Percentiles rank a stretch among this genome's conserved stretches.
Conservation (phyloP, 2,888 invertebrate genomes). For the Plebejus melissa region DNA sequence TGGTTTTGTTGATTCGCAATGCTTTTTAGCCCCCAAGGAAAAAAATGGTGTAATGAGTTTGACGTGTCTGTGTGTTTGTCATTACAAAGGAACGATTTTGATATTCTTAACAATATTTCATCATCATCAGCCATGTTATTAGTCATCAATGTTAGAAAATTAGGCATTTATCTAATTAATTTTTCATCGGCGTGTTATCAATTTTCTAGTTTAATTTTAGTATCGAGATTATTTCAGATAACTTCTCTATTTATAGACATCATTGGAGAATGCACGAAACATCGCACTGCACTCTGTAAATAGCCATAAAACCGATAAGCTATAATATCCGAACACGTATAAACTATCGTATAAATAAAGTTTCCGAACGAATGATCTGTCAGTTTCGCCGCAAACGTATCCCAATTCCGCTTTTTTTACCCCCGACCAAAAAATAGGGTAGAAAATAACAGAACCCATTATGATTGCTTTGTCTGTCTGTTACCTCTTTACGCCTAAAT, state of each 20-base stretch:
- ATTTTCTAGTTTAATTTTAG: background rate
- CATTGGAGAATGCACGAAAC: slow-evolving; percentile 2
- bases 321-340: slow-evolving; percentile 28
- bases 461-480: too few relatives aligned
- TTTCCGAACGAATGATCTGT: slow-evolving; percentile 37
- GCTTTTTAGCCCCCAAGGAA: background rate
- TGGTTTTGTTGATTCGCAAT: background rate
- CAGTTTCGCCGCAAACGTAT: slow-evolving; percentile 39
- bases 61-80: too few relatives aligned
- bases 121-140: too few relatives aligned
- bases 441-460: too few relatives aligned
- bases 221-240: too few relatives aligned
- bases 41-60: background rate
- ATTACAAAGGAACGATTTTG: too few relatives aligned
- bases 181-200: background rate
- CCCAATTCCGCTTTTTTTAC: background rate
- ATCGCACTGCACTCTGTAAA: slow-evolving; percentile 13
- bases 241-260: background rate
- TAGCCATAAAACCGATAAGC: slow-evolving; percentile 22
- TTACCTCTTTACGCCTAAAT: too few relatives aligned
- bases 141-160: too few relatives aligned
- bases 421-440: too few relatives aligned
- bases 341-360: slow-evolving; percentile 28
- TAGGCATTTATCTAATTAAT: too few relatives aligned
- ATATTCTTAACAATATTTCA: too few relatives aligned